A percentile compares a stretch with the other conserved stretches of the same genome.
Evolutionary conservation across 2,113 vertebrate genomes (phyloP).

Genomic region (Neolamprologus longior): DNA sequence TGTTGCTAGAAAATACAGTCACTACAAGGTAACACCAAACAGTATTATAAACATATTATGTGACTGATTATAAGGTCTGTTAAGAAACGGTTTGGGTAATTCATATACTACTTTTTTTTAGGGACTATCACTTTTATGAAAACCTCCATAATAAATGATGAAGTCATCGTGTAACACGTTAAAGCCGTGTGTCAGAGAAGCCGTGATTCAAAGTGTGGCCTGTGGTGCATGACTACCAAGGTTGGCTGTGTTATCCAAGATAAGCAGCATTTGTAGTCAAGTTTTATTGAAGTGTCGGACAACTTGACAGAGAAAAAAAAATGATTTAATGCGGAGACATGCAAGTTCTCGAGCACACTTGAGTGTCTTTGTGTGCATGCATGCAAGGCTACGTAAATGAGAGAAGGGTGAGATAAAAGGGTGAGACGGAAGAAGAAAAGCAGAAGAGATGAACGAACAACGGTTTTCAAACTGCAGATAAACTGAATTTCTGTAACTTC

Average conservation of each 20-base stretch:
- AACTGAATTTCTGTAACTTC: background rate
- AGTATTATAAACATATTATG: background rate
- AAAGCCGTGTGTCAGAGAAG: background rate
- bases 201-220: background rate
- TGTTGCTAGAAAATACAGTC: background rate
- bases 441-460: background rate
- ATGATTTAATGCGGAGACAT: background rate
- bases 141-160: background rate
- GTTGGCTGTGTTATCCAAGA: background rate
- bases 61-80: background rate
- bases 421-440: background rate
- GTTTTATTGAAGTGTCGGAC: background rate
- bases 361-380: background rate
- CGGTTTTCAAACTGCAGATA: background rate
- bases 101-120: constrained; percentile 37
- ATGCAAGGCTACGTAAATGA: background rate
- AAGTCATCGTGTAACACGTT: background rate
- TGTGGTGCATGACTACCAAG: background rate
- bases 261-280: background rate
- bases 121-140: constrained; percentile 28
- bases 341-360: background rate
- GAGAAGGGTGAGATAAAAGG: background rate
- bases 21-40: background rate
- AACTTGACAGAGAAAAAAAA: background rate
- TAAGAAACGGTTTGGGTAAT: constrained; percentile 20